phyloP scores from a whole-genome alignment of 2,113 vertebrate species.

The Ceyx margarethae region DNA sequence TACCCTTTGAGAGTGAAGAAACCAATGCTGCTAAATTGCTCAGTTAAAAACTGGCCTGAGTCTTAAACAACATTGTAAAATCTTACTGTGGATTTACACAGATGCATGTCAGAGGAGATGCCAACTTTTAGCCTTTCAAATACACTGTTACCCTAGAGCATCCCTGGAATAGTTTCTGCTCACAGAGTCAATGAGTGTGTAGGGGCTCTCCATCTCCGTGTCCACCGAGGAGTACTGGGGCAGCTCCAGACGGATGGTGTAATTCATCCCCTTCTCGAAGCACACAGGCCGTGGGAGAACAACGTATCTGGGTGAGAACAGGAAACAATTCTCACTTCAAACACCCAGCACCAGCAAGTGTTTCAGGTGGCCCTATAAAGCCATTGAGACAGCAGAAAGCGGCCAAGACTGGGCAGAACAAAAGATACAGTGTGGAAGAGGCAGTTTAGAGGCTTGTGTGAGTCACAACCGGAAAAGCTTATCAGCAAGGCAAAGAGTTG shows the following conservation, averaged over 20 bases:
- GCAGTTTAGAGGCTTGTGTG: not conserved
- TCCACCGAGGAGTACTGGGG: slow-evolving; percentile 82
- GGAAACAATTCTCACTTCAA: slow-evolving; percentile 19
- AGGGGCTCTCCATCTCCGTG: slow-evolving; percentile 84
- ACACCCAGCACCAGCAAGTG: not conserved
- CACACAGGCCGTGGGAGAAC: slow-evolving; percentile 88
- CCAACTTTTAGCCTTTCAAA: not conserved
- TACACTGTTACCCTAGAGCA: not conserved
- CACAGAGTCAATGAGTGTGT: slow-evolving; percentile 95
- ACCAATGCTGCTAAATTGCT: not conserved
- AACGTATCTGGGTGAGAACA: slow-evolving; percentile 77
- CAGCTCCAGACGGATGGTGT: slow-evolving; percentile 89
- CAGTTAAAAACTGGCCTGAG: not conserved
- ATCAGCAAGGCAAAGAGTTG: not conserved
- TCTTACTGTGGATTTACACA: not conserved
- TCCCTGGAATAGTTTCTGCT: slow-evolving; percentile 37
- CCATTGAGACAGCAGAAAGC: not conserved
- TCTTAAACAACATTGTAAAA: fast-evolving
- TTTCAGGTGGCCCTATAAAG: slow-evolving; percentile 17
- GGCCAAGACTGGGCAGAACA: not conserved
- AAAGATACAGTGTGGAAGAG: not conserved
- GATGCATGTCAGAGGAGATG: not conserved
- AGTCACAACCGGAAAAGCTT: not conserved
- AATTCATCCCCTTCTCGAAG: slow-evolving; percentile 91
- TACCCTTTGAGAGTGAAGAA: not conserved